These are phyloP conservation scores for Lithobates pipiens DNA, from an alignment of 2,797 vertebrate species.

Conservation along the genomic window DNA sequence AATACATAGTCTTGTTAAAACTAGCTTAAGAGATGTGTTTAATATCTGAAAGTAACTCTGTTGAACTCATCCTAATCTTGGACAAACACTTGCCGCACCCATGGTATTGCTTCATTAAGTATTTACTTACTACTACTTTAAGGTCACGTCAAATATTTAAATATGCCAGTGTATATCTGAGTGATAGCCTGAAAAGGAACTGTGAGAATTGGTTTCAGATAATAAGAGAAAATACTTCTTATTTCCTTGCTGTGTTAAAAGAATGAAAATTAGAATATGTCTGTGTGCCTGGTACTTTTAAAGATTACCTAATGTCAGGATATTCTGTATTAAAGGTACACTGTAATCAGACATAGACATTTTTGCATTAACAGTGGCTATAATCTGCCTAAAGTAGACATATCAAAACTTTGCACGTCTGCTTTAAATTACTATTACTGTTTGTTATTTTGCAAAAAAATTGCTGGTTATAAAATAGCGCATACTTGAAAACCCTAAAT, in stretches of 20 bases:
- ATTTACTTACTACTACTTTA: conserved; percentile 59
- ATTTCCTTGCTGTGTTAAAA: neutral
- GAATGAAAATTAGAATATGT: neutral
- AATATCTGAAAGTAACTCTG: conserved; percentile 10
- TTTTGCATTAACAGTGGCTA: neutral
- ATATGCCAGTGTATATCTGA: neutral
- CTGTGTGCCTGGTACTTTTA: neutral
- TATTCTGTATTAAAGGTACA: neutral
- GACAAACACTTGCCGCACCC: conserved; percentile 46
- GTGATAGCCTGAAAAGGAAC: conserved; percentile 22
- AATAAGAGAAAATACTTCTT: neutral
- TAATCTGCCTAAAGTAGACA: neutral
- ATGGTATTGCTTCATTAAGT: conserved; percentile 39
- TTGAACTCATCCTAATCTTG: conserved; percentile 53
- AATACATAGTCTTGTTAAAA: conserved; percentile 7
- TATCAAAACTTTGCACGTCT: neutral
- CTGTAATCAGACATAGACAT: neutral
- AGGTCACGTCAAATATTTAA: conserved; percentile 56
- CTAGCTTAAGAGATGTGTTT: conserved; percentile 17
- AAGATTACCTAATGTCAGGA: neutral
- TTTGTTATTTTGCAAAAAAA: no score
- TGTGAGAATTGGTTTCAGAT: conserved; percentile 27
- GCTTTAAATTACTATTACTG: neutral
- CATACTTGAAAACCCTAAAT: no score
- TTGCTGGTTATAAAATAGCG: no score